Evolutionary conservation across 2,888 invertebrate species (phyloP).

Genomic region (Pseudococcus jackbeardsleyi): DNA sequence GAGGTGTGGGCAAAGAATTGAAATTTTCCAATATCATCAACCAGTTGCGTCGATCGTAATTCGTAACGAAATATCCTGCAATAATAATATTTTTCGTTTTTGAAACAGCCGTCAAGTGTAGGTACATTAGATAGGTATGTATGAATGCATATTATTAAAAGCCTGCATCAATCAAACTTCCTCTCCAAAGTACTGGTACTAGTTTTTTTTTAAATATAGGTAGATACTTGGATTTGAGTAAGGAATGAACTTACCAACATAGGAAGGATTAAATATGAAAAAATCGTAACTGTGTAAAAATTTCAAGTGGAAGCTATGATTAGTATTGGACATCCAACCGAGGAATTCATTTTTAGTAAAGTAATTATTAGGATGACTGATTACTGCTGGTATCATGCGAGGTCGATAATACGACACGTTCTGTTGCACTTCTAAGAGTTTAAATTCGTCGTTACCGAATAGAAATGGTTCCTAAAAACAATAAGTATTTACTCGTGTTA

Average conservation of each 20-base stretch:
- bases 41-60: constrained; percentile 86
- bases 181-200: too few relatives aligned
- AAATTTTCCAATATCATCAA: constrained; percentile 75
- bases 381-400: constrained; percentile 44
- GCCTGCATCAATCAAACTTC: background rate
- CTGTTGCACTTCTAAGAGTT: constrained; percentile 1
- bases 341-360: constrained; percentile 49
- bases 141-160: background rate
- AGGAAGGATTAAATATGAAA: constrained; percentile 72
- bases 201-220: background rate
- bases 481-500: constrained; percentile 32
- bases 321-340: constrained; percentile 50
- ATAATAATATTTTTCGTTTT: background rate
- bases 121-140: background rate
- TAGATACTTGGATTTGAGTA: background rate
- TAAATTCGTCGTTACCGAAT: constrained; percentile 33
- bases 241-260: constrained; percentile 77
- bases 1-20: constrained; percentile 76
- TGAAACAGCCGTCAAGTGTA: background rate
- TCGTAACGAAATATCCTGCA: constrained; percentile 84
- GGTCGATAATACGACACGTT: constrained; percentile 43
- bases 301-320: constrained; percentile 24
- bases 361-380: constrained; percentile 51
- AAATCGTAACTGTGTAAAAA: constrained; percentile 23
- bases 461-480: constrained; percentile 62